Conservation (phyloP, 2,113 vertebrate genomes). For the Cephalopholis sonnerati region DNA sequence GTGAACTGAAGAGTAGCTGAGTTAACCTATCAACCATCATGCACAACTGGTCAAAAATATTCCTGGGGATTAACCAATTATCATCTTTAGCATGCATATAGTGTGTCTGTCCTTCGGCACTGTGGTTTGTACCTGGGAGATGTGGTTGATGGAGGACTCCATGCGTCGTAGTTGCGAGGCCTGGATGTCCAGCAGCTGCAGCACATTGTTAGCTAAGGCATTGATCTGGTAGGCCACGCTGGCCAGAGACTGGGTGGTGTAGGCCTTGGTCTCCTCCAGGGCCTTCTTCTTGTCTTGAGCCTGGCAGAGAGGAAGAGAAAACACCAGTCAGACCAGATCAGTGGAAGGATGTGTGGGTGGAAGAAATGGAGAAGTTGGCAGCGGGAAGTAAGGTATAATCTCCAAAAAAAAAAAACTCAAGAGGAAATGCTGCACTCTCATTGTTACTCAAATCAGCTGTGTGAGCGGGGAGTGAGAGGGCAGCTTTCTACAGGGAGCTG, state of each 20-base stretch:
- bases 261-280: conserved; percentile 99
- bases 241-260: conserved; percentile 98
- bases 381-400: conserved; percentile 18
- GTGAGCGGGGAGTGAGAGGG: conserved; percentile 12
- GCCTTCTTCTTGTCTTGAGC: conserved; percentile 99
- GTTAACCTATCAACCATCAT: no score
- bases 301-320: conserved; percentile 76
- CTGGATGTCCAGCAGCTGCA: conserved; percentile 98
- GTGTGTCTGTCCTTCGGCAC: no score
- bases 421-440: conserved; percentile 40
- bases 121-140: conserved; percentile 81
- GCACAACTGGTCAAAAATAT: no score
- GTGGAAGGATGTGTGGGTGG: conserved; percentile 35
- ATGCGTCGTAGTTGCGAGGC: conserved; percentile 98
- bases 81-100: no score
- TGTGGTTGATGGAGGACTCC: conserved; percentile 97
- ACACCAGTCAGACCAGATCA: conserved; percentile 19
- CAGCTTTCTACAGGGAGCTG: conserved; percentile 14
- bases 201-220: conserved; percentile 99
- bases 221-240: conserved; percentile 99
- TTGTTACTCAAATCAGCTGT: conserved; percentile 34
- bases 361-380: conserved; percentile 38
- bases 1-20: no score
- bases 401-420: background rate
- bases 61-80: no score